Evolutionary conservation across 2,113 vertebrate species (phyloP), one percentile per base, ranked within the genome.

Genomic region (Mustela lutreola): DNA sequence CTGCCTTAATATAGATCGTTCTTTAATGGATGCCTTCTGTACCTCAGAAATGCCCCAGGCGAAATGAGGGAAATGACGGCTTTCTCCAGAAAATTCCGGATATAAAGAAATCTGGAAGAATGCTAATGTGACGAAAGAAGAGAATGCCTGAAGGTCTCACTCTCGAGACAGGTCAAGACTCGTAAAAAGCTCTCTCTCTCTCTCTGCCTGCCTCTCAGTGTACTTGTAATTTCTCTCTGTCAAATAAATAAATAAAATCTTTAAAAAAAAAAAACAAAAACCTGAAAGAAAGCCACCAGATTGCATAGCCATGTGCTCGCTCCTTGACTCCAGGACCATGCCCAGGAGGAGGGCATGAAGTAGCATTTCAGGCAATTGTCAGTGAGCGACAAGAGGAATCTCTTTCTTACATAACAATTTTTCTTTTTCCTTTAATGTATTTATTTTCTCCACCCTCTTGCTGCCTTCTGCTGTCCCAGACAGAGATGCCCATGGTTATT

Each of bases 391-490:
- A 18, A 48, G 67, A 16, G 21, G n/a, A 48, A 36, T 33, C 31
- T 67, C 50, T 88, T 70, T 73, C 39, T 76, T 45, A 56, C 21
- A 53, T n/a, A 92, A 48, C 42, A 9, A 53, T 28, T 82, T 92
- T 45, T 76, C 42, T 7, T 88, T 85, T 50, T 89, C 31, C 78
- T 82, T 79, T 21, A 70, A 53, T 82, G 31, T 92, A 48, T 56
- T 73, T 78, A 45, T 97, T 79, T 86, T 82, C 73, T 73, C 78
- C 11, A 63, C 7, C n/a, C 19, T 79, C 86, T 87, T 65, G 39
- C 48, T 86, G 48, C 58, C 79, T 87, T 96, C 80, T 84, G 56
- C 75, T 92, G 2, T 84, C 79, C 62, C 80, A 92, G 65, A 73
- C 85, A 94, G 42, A 71, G 60, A 89, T 58, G 18, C 33, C 67